Evolutionary conservation across 2,113 vertebrate genomes (phyloP).

Genomic region (Bothrops jararaca): DNA sequence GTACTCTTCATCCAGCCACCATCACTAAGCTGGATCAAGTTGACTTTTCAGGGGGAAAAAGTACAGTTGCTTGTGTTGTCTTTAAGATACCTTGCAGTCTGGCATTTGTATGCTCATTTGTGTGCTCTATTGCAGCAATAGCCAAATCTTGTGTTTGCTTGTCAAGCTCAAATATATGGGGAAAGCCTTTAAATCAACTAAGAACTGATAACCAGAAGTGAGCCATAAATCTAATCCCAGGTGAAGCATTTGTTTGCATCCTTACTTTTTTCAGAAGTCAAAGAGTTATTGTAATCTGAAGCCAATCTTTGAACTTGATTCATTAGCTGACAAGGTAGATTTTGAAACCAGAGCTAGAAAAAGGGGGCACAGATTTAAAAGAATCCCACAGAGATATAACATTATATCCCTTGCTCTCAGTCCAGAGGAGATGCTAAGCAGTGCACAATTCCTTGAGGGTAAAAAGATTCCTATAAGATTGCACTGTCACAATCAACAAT

Average conservation of each 20-base stretch:
- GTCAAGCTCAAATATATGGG: neutral
- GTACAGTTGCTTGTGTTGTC: neutral
- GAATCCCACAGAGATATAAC: neutral
- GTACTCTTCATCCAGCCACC: neutral
- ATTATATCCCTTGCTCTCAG: neutral
- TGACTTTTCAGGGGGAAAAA: neutral
- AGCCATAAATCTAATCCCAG: neutral
- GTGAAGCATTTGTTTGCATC: neutral
- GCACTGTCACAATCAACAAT: neutral
- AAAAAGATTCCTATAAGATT: constrained; percentile 8
- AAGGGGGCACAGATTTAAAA: neutral
- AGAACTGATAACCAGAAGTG: neutral
- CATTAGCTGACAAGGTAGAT: neutral
- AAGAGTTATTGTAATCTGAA: neutral
- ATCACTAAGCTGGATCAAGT: neutral
- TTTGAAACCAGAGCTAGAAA: neutral
- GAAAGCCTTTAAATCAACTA: neutral
- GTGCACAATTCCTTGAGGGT: constrained; percentile 9
- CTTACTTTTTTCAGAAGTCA: neutral
- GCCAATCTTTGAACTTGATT: neutral
- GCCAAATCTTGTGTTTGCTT: neutral
- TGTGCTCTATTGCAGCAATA: neutral
- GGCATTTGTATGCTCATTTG: neutral
- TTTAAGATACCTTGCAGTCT: neutral
- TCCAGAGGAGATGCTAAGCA: neutral